A percentile compares a stretch with the other conserved stretches of the same genome.
Evolutionary conservation across 2,113 vertebrate genomes (phyloP).

Genomic region (Seriola rivoliana): DNA sequence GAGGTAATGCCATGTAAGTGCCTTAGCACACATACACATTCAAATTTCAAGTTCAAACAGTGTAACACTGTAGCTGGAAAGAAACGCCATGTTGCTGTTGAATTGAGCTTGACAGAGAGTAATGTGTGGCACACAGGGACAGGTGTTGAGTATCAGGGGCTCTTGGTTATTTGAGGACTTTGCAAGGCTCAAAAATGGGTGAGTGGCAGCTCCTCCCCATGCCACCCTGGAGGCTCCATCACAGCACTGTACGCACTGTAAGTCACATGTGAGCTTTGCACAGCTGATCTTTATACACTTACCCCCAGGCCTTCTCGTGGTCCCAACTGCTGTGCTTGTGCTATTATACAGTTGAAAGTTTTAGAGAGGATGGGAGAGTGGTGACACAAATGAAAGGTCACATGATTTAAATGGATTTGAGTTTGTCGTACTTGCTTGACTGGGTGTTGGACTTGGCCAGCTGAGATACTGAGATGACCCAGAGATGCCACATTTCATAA

Average conservation of each 20-base stretch:
- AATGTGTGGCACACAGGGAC: not conserved
- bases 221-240: slow-evolving; percentile 14
- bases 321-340: not conserved
- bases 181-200: not conserved
- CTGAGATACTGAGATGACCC: not conserved
- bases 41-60: not conserved
- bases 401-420: not conserved
- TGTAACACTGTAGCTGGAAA: not conserved
- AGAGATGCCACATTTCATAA: not conserved
- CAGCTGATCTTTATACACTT: slow-evolving; percentile 11
- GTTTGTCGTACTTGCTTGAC: not conserved
- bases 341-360: not conserved
- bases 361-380: not conserved
- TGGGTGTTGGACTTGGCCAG: not conserved
- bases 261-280: slow-evolving; percentile 11
- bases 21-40: not conserved
- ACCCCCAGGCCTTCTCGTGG: not conserved
- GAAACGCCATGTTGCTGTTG: not conserved
- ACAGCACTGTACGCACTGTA: slow-evolving; percentile 7
- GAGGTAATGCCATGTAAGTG: not conserved
- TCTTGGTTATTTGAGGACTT: not conserved
- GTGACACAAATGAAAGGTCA: not conserved
- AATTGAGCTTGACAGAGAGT: not conserved
- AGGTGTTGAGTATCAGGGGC: not conserved
- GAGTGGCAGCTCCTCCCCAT: slow-evolving; percentile 24